A percentile compares a stretch with the other conserved stretches of the same genome.
Evolutionary conservation across 2,113 vertebrate species (phyloP).

Genomic region (Crotalus viridis): DNA sequence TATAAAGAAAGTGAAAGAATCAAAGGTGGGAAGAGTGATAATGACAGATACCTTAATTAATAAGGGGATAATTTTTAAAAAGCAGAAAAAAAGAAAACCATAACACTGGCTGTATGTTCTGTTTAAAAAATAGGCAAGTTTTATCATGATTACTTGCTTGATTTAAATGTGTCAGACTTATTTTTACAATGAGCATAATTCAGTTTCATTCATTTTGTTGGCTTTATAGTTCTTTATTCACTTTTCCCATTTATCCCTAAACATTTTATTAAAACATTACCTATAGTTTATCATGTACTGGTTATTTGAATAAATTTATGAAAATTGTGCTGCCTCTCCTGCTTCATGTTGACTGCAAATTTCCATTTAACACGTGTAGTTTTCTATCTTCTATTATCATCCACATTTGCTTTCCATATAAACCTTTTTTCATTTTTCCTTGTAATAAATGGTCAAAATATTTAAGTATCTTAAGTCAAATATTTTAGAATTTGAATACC

Average conservation of each 20-base stretch:
- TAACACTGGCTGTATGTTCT: background rate
- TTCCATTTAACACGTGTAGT: background rate
- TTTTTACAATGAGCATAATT: background rate
- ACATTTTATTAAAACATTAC: background rate
- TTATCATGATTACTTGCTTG: background rate
- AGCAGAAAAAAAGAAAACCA: background rate
- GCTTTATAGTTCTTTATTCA: background rate
- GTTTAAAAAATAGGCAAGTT: background rate
- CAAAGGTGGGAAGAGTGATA: background rate
- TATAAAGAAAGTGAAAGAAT: background rate
- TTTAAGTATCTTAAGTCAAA: constrained; percentile 2
- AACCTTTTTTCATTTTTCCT: background rate
- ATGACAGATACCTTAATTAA: background rate
- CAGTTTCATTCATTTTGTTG: background rate
- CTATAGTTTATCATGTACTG: background rate
- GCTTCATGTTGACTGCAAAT: background rate
- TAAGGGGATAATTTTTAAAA: background rate
- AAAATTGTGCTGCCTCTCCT: background rate
- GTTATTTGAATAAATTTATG: background rate
- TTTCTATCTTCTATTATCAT: background rate
- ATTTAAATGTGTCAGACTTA: background rate
- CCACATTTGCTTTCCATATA: background rate
- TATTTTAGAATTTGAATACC: background rate
- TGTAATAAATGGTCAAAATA: background rate
- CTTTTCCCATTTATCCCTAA: background rate